Evolutionary conservation across 2,888 invertebrate genomes (phyloP).

Genomic region (Timema podura): DNA sequence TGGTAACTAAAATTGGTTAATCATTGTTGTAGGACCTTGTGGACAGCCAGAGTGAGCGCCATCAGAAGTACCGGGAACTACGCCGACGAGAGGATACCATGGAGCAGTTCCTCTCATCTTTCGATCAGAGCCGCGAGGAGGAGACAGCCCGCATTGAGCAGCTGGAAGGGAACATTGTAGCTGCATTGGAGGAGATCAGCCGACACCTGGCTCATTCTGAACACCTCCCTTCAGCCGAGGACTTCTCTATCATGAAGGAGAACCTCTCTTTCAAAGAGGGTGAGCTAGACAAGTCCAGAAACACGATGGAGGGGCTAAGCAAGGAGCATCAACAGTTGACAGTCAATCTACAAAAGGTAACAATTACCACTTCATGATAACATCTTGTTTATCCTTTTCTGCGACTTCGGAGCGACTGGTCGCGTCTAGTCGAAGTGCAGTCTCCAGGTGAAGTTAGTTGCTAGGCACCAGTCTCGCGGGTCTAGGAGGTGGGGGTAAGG

Average conservation of each 20-base stretch:
- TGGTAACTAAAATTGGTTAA: no score
- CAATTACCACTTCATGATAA: background rate
- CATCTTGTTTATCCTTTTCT: no score
- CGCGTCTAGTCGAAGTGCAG: no score
- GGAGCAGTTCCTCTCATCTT: conserved; percentile 67
- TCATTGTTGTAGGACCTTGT: conserved; percentile 52
- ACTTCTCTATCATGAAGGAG: conserved; percentile 43
- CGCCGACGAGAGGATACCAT: conserved; percentile 77
- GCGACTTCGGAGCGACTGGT: no score
- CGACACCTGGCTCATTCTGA: conserved; percentile 46
- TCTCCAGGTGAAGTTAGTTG: no score
- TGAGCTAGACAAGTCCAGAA: conserved; percentile 58
- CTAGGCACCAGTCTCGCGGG: no score
- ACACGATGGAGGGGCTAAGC: conserved; percentile 59
- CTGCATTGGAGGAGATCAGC: conserved; percentile 62
- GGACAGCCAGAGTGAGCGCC: conserved; percentile 67
- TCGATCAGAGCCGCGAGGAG: conserved; percentile 57
- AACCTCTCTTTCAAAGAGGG: conserved; percentile 50
- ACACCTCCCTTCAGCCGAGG: conserved; percentile 26
- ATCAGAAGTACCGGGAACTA: conserved; percentile 74
- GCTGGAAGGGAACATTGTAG: conserved; percentile 60
- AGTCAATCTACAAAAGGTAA: conserved; percentile 45
- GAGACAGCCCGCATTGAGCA: conserved; percentile 60
- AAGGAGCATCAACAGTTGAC: conserved; percentile 53
- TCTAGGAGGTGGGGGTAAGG: no score